phyloP scores from a whole-genome alignment of 2,888 invertebrate genomes.

The Microplitis deprimator region DNA sequence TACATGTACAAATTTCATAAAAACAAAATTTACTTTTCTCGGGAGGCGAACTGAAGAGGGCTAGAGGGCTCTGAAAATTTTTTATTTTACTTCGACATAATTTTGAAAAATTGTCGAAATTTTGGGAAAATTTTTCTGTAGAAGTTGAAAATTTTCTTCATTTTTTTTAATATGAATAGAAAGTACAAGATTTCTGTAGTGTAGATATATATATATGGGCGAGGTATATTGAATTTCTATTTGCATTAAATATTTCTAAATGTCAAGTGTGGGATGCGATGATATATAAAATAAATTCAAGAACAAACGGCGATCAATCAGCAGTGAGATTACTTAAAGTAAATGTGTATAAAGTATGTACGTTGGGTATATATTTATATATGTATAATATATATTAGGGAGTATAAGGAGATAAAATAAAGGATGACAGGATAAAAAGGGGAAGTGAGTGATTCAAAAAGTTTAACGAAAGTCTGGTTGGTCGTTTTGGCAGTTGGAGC shows the following conservation, averaged over 20 bases:
- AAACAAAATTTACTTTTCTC: no score
- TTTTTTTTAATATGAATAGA: no score
- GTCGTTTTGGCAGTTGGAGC: slow-evolving; percentile 26
- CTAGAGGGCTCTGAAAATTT: no score
- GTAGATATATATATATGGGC: no score
- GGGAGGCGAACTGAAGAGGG: no score
- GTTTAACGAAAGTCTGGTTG: slow-evolving; percentile 48
- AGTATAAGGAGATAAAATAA: slow-evolving; percentile 30
- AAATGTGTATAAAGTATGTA: background rate
- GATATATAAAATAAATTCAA: slow-evolving; percentile 46
- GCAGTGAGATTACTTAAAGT: slow-evolving; percentile 47
- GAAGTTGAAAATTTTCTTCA: no score
- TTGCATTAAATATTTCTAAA: background rate
- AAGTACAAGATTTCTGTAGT: no score
- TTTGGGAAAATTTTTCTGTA: no score
- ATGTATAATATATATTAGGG: background rate
- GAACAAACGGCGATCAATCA: slow-evolving; percentile 53
- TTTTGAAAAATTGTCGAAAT: no score
- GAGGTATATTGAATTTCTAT: background rate
- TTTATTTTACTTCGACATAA: no score
- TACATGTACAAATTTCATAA: no score
- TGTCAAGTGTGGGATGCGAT: slow-evolving; percentile 13
- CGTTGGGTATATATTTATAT: slow-evolving; percentile 22
- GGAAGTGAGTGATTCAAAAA: slow-evolving; percentile 37
- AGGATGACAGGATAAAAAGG: slow-evolving; percentile 13